A percentile compares a stretch with the other conserved stretches of the same genome.
phyloP scores from a whole-genome alignment of 2,797 vertebrate genomes.

The Streptopelia turtur region DNA sequence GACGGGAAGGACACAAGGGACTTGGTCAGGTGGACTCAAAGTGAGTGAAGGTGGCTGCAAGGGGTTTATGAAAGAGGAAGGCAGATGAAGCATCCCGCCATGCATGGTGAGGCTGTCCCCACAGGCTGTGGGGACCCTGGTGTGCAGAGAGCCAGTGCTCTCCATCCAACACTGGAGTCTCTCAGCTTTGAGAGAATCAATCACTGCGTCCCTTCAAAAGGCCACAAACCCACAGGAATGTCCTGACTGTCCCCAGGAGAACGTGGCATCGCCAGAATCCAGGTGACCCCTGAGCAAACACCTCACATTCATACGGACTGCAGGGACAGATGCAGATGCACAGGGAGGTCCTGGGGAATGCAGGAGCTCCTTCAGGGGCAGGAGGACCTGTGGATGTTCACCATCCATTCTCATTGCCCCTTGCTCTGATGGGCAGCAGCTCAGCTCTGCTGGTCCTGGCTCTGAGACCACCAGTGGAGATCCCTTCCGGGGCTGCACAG shows the following conservation, averaged over 20 bases:
- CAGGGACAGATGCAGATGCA: background rate
- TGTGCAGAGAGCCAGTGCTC: background rate
- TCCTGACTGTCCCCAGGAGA: background rate
- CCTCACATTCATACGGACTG: rapidly evolving
- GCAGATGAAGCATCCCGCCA: background rate
- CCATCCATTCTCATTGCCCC: rapidly evolving
- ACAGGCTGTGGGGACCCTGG: background rate
- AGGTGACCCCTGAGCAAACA: background rate
- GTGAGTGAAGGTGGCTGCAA: background rate
- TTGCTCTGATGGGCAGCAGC: background rate
- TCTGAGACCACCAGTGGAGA: background rate
- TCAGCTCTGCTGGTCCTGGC: background rate
- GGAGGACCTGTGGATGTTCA: background rate
- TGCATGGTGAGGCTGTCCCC: background rate
- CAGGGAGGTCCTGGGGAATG: background rate
- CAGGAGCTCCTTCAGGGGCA: background rate
- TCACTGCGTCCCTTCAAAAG: rapidly evolving
- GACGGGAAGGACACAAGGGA: background rate
- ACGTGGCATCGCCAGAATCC: background rate
- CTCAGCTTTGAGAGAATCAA: background rate
- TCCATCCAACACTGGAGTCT: too few relatives aligned
- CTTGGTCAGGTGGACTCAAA: background rate
- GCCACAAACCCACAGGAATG: background rate
- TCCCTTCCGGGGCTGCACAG: rapidly evolving
- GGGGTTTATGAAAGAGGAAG: background rate